These are phyloP conservation scores for Urosaurus nigricauda DNA, from an alignment of 2,797 vertebrate species.

Conservation along the genomic window DNA sequence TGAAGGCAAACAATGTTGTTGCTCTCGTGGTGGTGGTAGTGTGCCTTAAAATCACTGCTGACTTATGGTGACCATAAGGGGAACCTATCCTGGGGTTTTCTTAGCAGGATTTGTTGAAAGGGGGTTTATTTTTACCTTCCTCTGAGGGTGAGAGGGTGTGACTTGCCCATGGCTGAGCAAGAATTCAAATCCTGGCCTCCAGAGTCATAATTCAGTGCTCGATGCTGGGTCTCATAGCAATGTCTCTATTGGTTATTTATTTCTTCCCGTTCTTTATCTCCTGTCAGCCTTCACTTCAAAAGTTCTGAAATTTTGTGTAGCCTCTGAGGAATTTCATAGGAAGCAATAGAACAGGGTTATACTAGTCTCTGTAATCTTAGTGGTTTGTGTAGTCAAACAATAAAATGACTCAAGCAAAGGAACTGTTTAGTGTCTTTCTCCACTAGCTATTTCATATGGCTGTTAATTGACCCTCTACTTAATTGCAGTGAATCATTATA, in stretches of 20 bases:
- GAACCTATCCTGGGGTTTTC: too few species aligned
- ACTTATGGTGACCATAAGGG: too few species aligned
- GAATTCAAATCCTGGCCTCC: too few species aligned
- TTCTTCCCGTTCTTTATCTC: neutral
- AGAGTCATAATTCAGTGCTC: too few species aligned
- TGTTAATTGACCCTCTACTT: conserved; percentile 8
- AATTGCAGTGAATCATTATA: neutral
- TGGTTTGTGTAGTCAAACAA: neutral
- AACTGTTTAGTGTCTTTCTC: neutral
- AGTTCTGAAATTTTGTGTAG: neutral
- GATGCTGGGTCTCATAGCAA: too few species aligned
- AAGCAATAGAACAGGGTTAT: neutral
- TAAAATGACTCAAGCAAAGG: neutral
- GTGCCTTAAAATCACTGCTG: too few species aligned
- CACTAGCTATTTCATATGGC: neutral
- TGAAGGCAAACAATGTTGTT: neutral
- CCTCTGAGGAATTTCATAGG: neutral
- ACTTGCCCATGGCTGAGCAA: too few species aligned
- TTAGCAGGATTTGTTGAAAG: too few species aligned
- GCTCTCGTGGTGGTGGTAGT: neutral
- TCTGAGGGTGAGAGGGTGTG: too few species aligned
- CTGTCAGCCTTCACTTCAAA: neutral
- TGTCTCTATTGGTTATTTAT: neutral
- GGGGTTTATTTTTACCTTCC: too few species aligned
- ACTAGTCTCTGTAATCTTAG: neutral